phyloP scores from a whole-genome alignment of 2,797 vertebrate genomes.

The Xenops minutus region DNA sequence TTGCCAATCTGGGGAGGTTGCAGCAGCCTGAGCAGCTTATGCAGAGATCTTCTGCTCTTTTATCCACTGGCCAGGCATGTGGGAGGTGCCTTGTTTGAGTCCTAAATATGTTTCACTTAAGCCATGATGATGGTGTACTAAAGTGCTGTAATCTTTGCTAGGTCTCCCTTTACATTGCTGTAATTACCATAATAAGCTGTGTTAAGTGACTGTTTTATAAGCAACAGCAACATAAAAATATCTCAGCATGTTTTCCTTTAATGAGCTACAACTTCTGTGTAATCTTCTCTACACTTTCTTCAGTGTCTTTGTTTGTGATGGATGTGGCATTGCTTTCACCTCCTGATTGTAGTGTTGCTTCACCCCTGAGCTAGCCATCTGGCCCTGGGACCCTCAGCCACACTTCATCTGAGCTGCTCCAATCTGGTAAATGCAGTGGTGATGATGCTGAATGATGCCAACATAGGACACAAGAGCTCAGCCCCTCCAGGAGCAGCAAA shows the following conservation, averaged over 20 bases:
- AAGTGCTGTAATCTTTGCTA: not conserved
- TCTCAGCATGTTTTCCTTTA: not conserved
- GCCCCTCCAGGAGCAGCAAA: not conserved
- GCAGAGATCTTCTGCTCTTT: not conserved
- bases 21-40: not conserved
- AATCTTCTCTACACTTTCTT: not conserved
- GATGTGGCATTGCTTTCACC: not conserved
- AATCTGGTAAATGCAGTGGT: not conserved
- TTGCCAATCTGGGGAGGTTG: not conserved
- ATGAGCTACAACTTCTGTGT: not conserved
- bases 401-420: not conserved
- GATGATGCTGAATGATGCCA: not conserved
- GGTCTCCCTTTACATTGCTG: constrained; percentile 18
- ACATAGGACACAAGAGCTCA: not conserved
- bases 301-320: not conserved
- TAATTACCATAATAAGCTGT: constrained; percentile 37
- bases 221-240: constrained; percentile 16
- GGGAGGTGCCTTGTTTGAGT: not conserved
- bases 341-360: not conserved
- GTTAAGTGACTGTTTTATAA: constrained; percentile 36
- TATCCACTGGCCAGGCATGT: not conserved
- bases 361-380: not conserved
- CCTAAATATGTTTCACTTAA: constrained; percentile 40
- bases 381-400: not conserved
- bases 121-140: not conserved